Base-by-base conservation (phyloP, 1,140 invertebrate genomes). In the Heliconius congener region DNA sequence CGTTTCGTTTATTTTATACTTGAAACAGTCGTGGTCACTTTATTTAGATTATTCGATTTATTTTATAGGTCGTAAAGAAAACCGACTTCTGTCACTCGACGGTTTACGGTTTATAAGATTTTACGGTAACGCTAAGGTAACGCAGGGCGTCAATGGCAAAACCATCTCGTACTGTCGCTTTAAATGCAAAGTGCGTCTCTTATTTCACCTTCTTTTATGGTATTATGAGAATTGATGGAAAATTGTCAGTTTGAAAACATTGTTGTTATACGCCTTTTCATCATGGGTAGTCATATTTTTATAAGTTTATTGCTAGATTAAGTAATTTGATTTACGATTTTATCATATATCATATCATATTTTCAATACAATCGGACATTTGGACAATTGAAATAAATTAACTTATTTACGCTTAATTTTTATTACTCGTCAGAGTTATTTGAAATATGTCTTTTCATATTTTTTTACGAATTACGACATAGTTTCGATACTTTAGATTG, bases 21-120 rank as follows among this genome's bases (percentile, higher is more conserved):
- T n/a, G 37, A 72, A 72, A 42, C 71, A 37, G 37, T 52, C 39
- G 74, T 42, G 84, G 86, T 83, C 84, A 86, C 82, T 82, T 83
- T 87, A 85, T 86, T 83, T 79, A 84, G 84, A 83, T 88, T 85
- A 88, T 89, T 93, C 91, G 87, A 92, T 93, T 93, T 94, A 93
- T 91, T 93, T 94, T 93, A 94, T 91, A 79, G 91, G 81, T 87
- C 91, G 86, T 94, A 94, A 93, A 93, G 88, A 93, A 92, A 86
- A 84, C 86, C 84, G 86, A 92, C 90, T 93, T 86, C 86, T 91
- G 88, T 88, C 87, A 88, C 88, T 85, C 87, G 82, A 87, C 81
- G 87, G 84, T 94, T 93, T 94, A 94, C 92, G 87, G 88, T 92
- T 89, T 91, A 91, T 91, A 92, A 91, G 87, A 89, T 91, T 93